Evolutionary conservation across 1,140 invertebrate genomes (phyloP).

Genomic region (Callitettix versicolor): DNA sequence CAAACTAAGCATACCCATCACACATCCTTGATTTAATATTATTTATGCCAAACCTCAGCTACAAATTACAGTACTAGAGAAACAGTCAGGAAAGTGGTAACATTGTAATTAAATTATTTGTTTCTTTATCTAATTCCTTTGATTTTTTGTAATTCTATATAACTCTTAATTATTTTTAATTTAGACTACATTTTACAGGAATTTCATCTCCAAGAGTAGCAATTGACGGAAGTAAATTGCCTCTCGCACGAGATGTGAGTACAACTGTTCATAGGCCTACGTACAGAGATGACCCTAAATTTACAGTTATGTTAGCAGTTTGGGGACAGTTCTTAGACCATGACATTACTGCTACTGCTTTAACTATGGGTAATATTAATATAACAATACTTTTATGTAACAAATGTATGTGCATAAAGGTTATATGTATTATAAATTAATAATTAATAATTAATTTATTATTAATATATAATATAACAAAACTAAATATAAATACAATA

Average conservation of each 20-base stretch:
- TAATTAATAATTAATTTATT: neutral
- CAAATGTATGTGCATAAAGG: neutral
- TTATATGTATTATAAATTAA: neutral
- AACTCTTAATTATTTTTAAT: no score
- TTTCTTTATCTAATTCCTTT: no score
- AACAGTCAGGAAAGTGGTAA: no score
- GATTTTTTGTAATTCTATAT: no score
- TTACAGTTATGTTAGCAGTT: conserved; percentile 70
- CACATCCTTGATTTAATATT: no score
- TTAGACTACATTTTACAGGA: conserved; percentile 33
- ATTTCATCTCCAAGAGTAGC: conserved; percentile 54
- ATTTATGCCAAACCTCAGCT: no score
- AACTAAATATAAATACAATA: no score
- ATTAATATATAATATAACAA: neutral
- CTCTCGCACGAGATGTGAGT: conserved; percentile 63
- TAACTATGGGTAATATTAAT: conserved; percentile 45
- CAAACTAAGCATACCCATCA: no score
- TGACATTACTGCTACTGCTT: conserved; percentile 76
- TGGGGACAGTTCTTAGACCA: conserved; percentile 97
- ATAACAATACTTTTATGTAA: neutral
- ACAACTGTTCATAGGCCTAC: conserved; percentile 56
- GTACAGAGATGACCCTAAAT: conserved; percentile 56
- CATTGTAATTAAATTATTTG: no score
- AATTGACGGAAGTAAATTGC: conserved; percentile 42
- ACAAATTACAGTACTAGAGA: no score